Conservation (phyloP, 1,140 invertebrate species). For the Coboldia fuscipes region DNA sequence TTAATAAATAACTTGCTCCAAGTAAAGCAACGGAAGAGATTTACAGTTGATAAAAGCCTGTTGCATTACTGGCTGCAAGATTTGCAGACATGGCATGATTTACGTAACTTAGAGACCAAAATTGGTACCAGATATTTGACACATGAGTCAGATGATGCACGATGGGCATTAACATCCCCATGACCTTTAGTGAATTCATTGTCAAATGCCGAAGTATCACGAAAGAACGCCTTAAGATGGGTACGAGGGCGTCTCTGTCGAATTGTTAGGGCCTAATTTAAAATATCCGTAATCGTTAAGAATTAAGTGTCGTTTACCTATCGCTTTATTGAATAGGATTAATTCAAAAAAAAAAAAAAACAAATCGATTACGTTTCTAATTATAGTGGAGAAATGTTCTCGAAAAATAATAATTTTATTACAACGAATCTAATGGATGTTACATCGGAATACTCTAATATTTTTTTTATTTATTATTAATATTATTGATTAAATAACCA, state of each 20-base stretch:
- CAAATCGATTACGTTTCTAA: too few species aligned
- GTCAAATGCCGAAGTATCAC: slow-evolving; percentile 17
- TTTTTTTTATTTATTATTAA: too few species aligned
- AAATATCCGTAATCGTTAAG: not conserved
- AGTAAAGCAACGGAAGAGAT: slow-evolving; percentile 94
- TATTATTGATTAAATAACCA: too few species aligned
- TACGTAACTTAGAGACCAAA: slow-evolving; percentile 67
- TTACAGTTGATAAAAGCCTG: slow-evolving; percentile 90
- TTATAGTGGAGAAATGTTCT: too few species aligned
- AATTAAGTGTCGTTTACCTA: too few species aligned
- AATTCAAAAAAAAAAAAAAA: too few species aligned
- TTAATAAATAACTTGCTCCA: slow-evolving; percentile 94
- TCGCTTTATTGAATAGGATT: too few species aligned
- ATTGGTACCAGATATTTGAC: slow-evolving; percentile 80
- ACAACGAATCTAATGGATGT: too few species aligned
- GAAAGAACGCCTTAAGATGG: slow-evolving; percentile 19
- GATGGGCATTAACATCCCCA: slow-evolving; percentile 35
- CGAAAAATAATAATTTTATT: too few species aligned
- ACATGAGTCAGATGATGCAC: slow-evolving; percentile 85
- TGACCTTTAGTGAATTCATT: slow-evolving; percentile 1
- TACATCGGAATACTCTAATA: too few species aligned
- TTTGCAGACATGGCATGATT: slow-evolving; percentile 87
- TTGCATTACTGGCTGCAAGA: slow-evolving; percentile 90
- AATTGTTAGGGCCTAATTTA: slow-evolving; percentile 8
- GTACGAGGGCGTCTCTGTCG: slow-evolving; percentile 18